Evolutionary conservation across 1,140 invertebrate genomes (phyloP).

Genomic region (Augochlora pura): DNA sequence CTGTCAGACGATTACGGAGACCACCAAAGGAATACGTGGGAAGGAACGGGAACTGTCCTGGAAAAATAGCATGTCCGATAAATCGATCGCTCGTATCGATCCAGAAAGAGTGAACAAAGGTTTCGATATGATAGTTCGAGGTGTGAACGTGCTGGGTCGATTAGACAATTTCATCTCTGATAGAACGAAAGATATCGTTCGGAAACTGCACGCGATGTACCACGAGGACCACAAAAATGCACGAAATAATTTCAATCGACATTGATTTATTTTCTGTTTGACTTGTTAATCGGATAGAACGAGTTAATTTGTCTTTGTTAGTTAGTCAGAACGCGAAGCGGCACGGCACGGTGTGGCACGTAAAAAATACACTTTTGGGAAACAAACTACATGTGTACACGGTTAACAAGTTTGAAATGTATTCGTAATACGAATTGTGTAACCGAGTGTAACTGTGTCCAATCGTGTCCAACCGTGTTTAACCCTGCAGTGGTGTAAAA

Average conservation of each 20-base stretch:
- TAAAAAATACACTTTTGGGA: too few species aligned
- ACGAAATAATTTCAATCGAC: not conserved
- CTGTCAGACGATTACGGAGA: slow-evolving; percentile 25
- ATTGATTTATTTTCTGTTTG: not conserved
- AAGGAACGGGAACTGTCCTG: slow-evolving; percentile 58
- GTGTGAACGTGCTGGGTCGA: slow-evolving; percentile 70
- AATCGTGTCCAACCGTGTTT: too few species aligned
- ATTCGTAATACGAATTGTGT: too few species aligned
- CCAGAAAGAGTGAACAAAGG: slow-evolving; percentile 62
- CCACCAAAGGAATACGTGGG: slow-evolving; percentile 40
- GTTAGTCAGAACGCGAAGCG: too few species aligned
- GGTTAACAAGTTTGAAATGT: too few species aligned
- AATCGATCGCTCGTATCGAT: slow-evolving; percentile 9
- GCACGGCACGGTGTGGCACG: too few species aligned
- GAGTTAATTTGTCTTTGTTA: too few species aligned
- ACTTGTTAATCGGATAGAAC: too few species aligned
- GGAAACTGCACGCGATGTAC: slow-evolving; percentile 67
- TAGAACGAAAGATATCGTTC: slow-evolving; percentile 65
- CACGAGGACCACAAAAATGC: slow-evolving; percentile 54
- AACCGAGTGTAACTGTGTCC: too few species aligned
- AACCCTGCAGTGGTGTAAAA: too few species aligned
- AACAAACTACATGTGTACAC: too few species aligned
- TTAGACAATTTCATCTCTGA: slow-evolving; percentile 71
- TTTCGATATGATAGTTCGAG: slow-evolving; percentile 71
- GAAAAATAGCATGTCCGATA: slow-evolving; percentile 17